Evolutionary conservation across 2,113 vertebrate species (phyloP).

Genomic region (Tilapia sparmanii): DNA sequence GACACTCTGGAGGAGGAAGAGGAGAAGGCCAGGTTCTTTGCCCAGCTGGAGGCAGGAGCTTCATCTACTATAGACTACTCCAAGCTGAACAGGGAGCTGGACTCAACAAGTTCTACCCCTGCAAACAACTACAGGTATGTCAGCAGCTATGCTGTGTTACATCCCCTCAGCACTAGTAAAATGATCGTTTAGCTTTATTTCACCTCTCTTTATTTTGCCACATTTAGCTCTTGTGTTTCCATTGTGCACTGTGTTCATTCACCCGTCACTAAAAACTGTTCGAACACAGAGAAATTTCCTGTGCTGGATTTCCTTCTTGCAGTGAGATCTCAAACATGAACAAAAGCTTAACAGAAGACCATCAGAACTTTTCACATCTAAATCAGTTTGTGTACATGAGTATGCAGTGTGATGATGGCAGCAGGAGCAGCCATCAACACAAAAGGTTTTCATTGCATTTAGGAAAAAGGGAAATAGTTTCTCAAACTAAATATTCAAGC

Average conservation of each 20-base stretch:
- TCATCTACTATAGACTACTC: constrained; percentile 82
- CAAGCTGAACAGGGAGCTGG: constrained; percentile 81
- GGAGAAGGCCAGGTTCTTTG: constrained; percentile 86
- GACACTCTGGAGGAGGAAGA: constrained; percentile 86
- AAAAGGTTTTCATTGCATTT: background rate
- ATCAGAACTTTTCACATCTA: background rate
- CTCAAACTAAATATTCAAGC: background rate
- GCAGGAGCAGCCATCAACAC: background rate
- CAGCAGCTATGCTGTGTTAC: background rate
- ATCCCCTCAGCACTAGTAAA: background rate
- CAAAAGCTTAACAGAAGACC: background rate
- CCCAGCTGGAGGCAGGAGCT: constrained; percentile 76
- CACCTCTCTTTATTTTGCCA: background rate
- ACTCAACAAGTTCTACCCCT: constrained; percentile 69
- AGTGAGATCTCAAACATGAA: background rate
- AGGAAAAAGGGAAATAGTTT: background rate
- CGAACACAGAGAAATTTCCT: background rate
- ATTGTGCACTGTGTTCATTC: accelerated
- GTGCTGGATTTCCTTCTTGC: background rate
- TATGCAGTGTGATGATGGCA: background rate
- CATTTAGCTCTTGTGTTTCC: background rate
- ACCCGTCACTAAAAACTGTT: background rate
- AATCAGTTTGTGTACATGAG: background rate
- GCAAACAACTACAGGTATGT: constrained; percentile 36
- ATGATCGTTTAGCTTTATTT: background rate